phyloP scores from a whole-genome alignment of 2,797 vertebrate genomes.

The Schizopygopsis pylzovi region DNA sequence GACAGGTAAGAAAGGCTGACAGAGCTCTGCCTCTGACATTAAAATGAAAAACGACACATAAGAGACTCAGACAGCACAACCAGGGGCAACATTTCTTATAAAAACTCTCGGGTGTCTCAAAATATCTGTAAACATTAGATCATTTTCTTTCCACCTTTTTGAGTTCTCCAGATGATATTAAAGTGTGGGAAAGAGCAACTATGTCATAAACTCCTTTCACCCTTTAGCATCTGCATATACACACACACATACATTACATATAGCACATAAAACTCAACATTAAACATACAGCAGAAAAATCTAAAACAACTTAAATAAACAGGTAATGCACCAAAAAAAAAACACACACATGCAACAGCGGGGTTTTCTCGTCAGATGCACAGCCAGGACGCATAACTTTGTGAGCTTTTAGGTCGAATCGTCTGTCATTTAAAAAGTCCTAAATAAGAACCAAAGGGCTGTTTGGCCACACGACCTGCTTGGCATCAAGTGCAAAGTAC shows the following conservation, averaged over 20 bases:
- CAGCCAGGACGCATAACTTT: slow-evolving; percentile 3
- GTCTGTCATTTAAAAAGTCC: slow-evolving; percentile 10
- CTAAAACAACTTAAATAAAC: slow-evolving; percentile 27
- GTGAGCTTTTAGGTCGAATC: slow-evolving; percentile 4
- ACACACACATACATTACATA: slow-evolving; percentile 29
- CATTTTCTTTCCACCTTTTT: slow-evolving; percentile 43
- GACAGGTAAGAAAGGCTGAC: slow-evolving; percentile 44
- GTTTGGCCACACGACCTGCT: slow-evolving; percentile 28
- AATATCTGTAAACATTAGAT: slow-evolving; percentile 36
- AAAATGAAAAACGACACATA: slow-evolving; percentile 22
- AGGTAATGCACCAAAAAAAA: neutral
- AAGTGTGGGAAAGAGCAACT: slow-evolving; percentile 14
- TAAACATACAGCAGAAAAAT: slow-evolving; percentile 1
- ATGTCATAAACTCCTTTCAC: neutral
- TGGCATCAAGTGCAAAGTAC: slow-evolving; percentile 37
- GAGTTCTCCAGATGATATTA: slow-evolving; percentile 30
- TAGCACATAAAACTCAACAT: slow-evolving; percentile 6
- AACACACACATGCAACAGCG: slow-evolving; percentile 40
- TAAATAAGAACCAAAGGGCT: slow-evolving; percentile 23
- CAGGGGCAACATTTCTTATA: slow-evolving; percentile 49
- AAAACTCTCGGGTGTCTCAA: slow-evolving; percentile 8
- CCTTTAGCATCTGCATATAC: slow-evolving; percentile 12
- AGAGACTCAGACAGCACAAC: slow-evolving; percentile 52
- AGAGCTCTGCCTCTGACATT: slow-evolving; percentile 25
- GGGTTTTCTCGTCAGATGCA: neutral